Percentiles rank a stretch among this genome's conserved stretches.
These are phyloP conservation scores for Coracias cyanogaster DNA, from an alignment of 2,797 vertebrate species.

Conservation along the genomic window DNA sequence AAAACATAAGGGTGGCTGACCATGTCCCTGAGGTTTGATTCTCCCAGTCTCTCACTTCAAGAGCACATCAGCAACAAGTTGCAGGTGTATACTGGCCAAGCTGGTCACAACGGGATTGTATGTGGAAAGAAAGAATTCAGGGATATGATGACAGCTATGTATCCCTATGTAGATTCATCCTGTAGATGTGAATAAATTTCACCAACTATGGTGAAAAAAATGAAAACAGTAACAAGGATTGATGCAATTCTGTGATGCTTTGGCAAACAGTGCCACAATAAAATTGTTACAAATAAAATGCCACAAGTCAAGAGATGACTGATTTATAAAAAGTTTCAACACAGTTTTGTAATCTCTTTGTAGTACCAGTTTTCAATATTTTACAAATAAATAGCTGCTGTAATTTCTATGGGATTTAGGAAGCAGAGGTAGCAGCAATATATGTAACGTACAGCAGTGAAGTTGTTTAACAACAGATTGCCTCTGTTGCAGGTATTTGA, in stretches of 20 bases:
- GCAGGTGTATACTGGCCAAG: not conserved
- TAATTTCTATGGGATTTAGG: not conserved
- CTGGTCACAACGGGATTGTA: not conserved
- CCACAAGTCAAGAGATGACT: not conserved
- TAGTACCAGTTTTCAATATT: not conserved
- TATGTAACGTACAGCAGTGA: not conserved
- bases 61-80: not conserved
- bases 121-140: not conserved
- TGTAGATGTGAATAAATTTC: not conserved
- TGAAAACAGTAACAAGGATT: not conserved
- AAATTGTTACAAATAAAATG: not conserved
- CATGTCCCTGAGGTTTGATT: not conserved
- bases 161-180: not conserved
- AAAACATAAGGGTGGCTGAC: not conserved
- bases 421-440: not conserved
- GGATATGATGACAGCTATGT: not conserved
- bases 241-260: not conserved
- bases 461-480: not conserved
- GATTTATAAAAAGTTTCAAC: not conserved
- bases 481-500: not conserved
- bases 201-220: not conserved
- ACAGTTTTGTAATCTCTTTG: not conserved
- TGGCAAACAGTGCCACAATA: not conserved
- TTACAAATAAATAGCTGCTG: not conserved
- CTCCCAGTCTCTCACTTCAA: not conserved